Evolutionary conservation across 1,140 invertebrate genomes (phyloP).

Genomic region (Macrocentrus cingulum): DNA sequence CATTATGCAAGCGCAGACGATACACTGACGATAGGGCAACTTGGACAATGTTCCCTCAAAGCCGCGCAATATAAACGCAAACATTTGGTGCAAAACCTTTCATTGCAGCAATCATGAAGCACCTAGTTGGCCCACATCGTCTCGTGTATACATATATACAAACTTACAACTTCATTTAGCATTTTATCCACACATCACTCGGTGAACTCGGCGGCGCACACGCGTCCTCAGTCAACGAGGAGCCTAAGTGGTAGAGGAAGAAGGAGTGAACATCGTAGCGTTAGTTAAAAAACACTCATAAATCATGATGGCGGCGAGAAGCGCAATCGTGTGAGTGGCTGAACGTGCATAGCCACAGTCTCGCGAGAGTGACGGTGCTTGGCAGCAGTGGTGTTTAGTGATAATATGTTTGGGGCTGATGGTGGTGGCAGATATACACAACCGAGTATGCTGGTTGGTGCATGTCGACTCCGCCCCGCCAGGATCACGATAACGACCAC

Average conservation of each 20-base stretch:
- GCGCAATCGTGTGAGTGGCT: constrained; percentile 27
- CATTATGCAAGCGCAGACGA: constrained; percentile 11
- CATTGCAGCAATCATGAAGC: no score
- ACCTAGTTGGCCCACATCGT: no score
- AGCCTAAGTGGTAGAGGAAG: no score
- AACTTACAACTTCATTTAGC: no score
- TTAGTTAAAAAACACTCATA: constrained; percentile 32
- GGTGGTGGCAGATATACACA: constrained; percentile 46
- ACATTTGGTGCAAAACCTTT: no score
- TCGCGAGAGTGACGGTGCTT: constrained; percentile 16
- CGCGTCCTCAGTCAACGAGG: no score
- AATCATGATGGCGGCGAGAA: constrained; percentile 38
- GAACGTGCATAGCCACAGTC: constrained; percentile 22
- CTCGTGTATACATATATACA: no score
- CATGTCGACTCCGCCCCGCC: constrained; percentile 44
- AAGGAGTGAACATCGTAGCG: constrained; percentile 6
- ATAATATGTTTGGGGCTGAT: constrained; percentile 34
- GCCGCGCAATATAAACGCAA: no score
- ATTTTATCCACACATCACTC: no score
- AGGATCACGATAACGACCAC: constrained; percentile 47
- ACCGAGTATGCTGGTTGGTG: constrained; percentile 49
- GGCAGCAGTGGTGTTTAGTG: constrained; percentile 32
- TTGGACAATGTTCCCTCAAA: no score
- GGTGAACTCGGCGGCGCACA: no score
- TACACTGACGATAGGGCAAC: background rate